These are phyloP conservation scores for Apeira syringaria DNA, from an alignment of 2,888 invertebrate species.

Conservation along the genomic window DNA sequence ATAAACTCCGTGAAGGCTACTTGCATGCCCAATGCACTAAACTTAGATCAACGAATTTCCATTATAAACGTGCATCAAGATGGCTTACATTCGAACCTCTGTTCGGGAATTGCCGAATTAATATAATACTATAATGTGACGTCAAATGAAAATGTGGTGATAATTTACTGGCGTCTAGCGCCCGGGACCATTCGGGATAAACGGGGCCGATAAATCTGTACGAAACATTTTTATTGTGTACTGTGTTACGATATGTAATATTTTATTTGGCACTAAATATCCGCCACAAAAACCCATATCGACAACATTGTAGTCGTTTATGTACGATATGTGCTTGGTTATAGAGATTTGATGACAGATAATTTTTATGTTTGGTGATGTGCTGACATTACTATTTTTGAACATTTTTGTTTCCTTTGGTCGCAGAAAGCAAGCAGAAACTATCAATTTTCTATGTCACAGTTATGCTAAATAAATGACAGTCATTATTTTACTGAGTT, in stretches of 20 bases:
- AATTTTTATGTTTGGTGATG: slow-evolving; percentile 22
- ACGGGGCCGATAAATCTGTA: slow-evolving; percentile 54
- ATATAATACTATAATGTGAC: slow-evolving; percentile 25
- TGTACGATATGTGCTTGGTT: slow-evolving; percentile 38
- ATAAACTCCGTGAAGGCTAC: no score
- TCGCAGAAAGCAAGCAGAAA: no score
- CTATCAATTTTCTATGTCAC: no score
- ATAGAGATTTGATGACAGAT: slow-evolving; percentile 37
- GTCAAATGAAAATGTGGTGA: slow-evolving; percentile 36
- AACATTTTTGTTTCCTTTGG: not conserved
- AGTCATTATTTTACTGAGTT: no score
- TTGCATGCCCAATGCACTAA: no score
- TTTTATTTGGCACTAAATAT: slow-evolving; percentile 45
- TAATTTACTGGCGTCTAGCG: slow-evolving; percentile 51
- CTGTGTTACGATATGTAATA: slow-evolving; percentile 40
- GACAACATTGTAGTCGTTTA: slow-evolving; percentile 36
- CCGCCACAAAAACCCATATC: slow-evolving; percentile 35
- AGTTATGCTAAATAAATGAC: no score
- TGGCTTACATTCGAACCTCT: no score
- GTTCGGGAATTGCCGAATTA: no score
- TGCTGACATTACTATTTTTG: not conserved
- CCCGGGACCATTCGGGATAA: slow-evolving; percentile 58
- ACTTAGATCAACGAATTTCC: no score
- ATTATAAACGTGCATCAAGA: no score
- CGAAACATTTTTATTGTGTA: slow-evolving; percentile 49